Evolutionary conservation across 2,888 invertebrate species (phyloP).

Genomic region (Mesorhabditis spiculigera): DNA sequence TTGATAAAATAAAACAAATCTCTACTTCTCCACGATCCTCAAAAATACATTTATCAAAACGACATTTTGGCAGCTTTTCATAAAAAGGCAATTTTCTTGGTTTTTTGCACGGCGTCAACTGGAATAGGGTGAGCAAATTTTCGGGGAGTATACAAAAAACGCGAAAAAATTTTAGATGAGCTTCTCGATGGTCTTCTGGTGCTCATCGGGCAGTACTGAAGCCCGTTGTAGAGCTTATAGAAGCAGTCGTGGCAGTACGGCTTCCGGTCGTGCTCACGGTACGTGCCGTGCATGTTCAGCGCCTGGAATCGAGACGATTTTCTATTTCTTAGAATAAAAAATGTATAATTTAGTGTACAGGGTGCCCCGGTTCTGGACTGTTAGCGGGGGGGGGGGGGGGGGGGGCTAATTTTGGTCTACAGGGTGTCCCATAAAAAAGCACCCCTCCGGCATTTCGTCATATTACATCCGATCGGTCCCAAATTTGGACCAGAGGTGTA

Average conservation of each 20-base stretch:
- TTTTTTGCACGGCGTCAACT: too few relatives aligned
- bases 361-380: background rate
- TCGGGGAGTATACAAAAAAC: background rate
- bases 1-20: too few relatives aligned
- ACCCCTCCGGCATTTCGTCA: too few relatives aligned
- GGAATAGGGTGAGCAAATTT: background rate
- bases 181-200: slow-evolving; percentile 49
- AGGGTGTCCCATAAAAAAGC: too few relatives aligned
- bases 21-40: too few relatives aligned
- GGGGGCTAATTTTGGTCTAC: background rate
- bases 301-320: slow-evolving; percentile 22
- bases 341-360: background rate
- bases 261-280: slow-evolving; percentile 86
- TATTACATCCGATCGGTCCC: too few relatives aligned
- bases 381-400: too few relatives aligned
- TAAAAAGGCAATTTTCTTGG: too few relatives aligned
- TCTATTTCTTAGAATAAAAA: background rate
- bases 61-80: too few relatives aligned
- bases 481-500: too few relatives aligned
- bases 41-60: too few relatives aligned
- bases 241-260: slow-evolving; percentile 98
- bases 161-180: slow-evolving; percentile 35
- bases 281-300: slow-evolving; percentile 56
- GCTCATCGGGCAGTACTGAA: slow-evolving; percentile 51
- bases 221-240: slow-evolving; percentile 75